Base-by-base conservation (phyloP, 1,140 invertebrate species). In the Rhagoletis zephyria region DNA sequence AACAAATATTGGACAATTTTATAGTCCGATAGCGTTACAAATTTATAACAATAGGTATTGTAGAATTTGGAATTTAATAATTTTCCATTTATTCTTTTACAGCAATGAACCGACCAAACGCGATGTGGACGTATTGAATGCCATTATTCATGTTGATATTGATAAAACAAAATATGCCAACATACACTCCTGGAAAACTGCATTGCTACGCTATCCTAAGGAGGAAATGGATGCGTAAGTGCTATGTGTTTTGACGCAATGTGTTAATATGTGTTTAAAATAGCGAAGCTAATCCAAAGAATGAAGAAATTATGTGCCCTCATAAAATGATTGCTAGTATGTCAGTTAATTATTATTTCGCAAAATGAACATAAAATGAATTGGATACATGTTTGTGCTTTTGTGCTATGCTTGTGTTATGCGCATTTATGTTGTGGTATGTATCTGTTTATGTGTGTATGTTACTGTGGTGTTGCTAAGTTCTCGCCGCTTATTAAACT, bases 111-210 rank as follows among this genome's bases (percentile, higher is more conserved):
- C 96, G 19, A 95, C 95, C 0, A 96, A 96, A 91, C 94, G 95
- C 86, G 96, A 97, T 93, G 93, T 95, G 87, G 94, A 95, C 60
- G 96, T 96, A 70, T 95, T 94, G 87, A 95, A 96, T 89, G 96
- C 96, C 6, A 90, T 97, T 87, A 89, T 93, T 56, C 89, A 94
- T 87, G 91, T 93, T 85, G 51, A 93, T 9, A 91, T 96, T 70
- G 93, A 94, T 51, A 90, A 94, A 45, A 92, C 94, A 42, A 91
- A 94, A 88, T 95, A 94, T 92, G 96, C 96, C n/a, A 94, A 94
- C 90, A 94, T 96, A 88, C 95, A 95, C 90, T 94, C 94, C 64
- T 97, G 96, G 96, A 93, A 94, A 88, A 94, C 95, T 89, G 94
- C 93, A 2, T 93, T 95, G 7, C 93, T 94, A 10, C 92, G 94